Evolutionary conservation across 2,888 invertebrate genomes (phyloP), one percentile per base, ranked within the genome.

Genomic region (Seira sanloemensis): DNA sequence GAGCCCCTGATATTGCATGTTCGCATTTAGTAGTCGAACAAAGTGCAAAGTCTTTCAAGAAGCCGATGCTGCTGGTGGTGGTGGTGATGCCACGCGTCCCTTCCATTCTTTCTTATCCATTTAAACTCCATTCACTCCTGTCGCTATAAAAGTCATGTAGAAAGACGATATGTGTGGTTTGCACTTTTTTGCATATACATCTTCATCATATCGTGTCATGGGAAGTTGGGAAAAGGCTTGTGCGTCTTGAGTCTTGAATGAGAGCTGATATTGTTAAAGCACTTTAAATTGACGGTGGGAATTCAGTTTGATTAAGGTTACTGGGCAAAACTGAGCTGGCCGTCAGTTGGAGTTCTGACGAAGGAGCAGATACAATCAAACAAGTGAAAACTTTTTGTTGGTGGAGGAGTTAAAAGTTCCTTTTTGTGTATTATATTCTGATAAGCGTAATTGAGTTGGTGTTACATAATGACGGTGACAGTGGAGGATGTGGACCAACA

Each of bases 401-500:
- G 5, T 7, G 37, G 4, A 12, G 5, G 5, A 37, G 37, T 37
- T 4, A 37, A 7, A 37, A 37, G 37, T 12, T 37, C 37, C 4
- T 37, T 37, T 7, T 37, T 12, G 37, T 37, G 37, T 37, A 37
- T 37, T 37, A 7, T 37, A 12, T 37, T 37, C 37, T 37, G 37
- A 37, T n/a, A 37, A 7, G 37, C 12, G 37, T 7, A 7, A 37
- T 7, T 37, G 12, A 37, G 4, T 37, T 37, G 4, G 12, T 37
- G 4, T 37, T 37, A 12, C 4, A 79, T 21, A 24, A 82, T 82
- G 82, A 82, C 82, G 16, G 67, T 82, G 50, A 82, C 82, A 0
- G 46, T 76, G n/a, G 72, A 82, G n/a, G 82, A 82, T 26, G 27
- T 82, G 62, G 54, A 66, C 9, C 58, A 76, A 18, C 25, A 76